Evolutionary conservation across 2,797 vertebrate species (phyloP).

Genomic region (Sebastes trivittatus): DNA sequence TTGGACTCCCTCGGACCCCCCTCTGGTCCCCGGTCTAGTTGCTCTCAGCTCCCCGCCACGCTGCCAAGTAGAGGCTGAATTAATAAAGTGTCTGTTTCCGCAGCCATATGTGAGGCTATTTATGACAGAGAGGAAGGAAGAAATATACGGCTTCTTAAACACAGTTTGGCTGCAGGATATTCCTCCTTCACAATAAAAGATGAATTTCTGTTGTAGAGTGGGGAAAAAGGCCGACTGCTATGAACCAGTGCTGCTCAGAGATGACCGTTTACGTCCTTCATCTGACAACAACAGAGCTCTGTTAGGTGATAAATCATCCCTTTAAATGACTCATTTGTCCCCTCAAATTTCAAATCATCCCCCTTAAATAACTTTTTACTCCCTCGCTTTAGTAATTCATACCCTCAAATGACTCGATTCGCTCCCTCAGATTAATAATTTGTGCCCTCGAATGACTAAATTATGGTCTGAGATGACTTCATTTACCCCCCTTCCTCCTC

Average conservation of each 20-base stretch:
- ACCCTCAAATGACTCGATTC: slow-evolving; percentile 1
- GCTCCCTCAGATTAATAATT: slow-evolving; percentile 18
- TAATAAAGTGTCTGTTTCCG: slow-evolving; percentile 21
- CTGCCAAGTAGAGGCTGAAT: slow-evolving; percentile 45
- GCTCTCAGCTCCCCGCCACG: slow-evolving; percentile 2
- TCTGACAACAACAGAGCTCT: not conserved
- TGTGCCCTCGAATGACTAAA: not conserved
- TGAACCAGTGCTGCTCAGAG: not conserved
- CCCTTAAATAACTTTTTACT: slow-evolving; percentile 25
- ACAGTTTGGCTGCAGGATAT: not conserved
- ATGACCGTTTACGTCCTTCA: no score
- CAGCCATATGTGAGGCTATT: slow-evolving; percentile 30
- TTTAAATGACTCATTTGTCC: not conserved
- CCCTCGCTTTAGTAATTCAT: not conserved
- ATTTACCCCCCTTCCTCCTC: not conserved
- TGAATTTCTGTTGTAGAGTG: not conserved
- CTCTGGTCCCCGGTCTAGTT: slow-evolving; percentile 45
- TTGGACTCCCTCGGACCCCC: slow-evolving; percentile 43
- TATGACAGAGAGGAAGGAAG: not conserved
- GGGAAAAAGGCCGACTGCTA: no score
- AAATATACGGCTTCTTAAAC: not conserved
- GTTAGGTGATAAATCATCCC: not conserved
- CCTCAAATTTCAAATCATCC: slow-evolving; percentile 2
- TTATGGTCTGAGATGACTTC: slow-evolving; percentile 5
- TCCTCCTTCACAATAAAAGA: not conserved